Conservation (phyloP, 2,113 vertebrate species). For the Proterorhinus semilunaris region DNA sequence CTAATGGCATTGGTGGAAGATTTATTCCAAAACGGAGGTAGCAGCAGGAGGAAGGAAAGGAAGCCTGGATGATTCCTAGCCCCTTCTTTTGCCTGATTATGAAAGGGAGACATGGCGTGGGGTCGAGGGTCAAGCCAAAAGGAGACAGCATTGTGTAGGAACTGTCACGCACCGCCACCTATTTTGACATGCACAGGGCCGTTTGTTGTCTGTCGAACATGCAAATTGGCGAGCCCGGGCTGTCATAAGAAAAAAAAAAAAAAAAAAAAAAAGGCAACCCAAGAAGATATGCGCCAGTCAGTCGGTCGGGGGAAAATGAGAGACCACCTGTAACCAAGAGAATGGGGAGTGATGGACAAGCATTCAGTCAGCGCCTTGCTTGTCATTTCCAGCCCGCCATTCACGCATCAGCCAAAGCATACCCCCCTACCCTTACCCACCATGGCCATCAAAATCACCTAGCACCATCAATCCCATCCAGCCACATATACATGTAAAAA, state of each 20-base stretch:
- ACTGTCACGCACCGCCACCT: slow-evolving; percentile 99
- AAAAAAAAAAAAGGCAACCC: slow-evolving; percentile 82
- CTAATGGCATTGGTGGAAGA: slow-evolving; percentile 94
- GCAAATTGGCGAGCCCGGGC: slow-evolving; percentile 97
- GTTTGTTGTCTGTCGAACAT: slow-evolving; percentile 99
- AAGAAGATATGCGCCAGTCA: slow-evolving; percentile 86
- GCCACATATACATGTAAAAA: slow-evolving; percentile 90
- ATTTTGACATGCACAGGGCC: slow-evolving; percentile 99
- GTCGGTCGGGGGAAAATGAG: slow-evolving; percentile 89
- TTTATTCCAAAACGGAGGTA: slow-evolving; percentile 87
- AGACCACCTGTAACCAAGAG: slow-evolving; percentile 99
- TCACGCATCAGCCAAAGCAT: slow-evolving; percentile 78
- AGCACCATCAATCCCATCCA: slow-evolving; percentile 68
- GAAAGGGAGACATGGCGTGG: slow-evolving; percentile 93
- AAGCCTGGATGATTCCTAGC: slow-evolving; percentile 75
- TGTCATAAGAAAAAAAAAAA: slow-evolving; percentile 84
- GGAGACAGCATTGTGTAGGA: slow-evolving; percentile 99
- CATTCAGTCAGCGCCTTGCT: slow-evolving; percentile 84
- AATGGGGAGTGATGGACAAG: slow-evolving; percentile 98
- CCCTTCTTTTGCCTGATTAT: slow-evolving; percentile 83
- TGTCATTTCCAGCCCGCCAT: slow-evolving; percentile 91
- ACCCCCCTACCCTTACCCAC: slow-evolving; percentile 46
- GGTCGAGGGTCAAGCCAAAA: slow-evolving; percentile 95
- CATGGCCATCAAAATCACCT: slow-evolving; percentile 83
- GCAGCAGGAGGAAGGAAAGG: slow-evolving; percentile 78